Evolutionary conservation across 2,113 vertebrate species (phyloP), one percentile per base, ranked within the genome.

Genomic region (Nestor notabilis): DNA sequence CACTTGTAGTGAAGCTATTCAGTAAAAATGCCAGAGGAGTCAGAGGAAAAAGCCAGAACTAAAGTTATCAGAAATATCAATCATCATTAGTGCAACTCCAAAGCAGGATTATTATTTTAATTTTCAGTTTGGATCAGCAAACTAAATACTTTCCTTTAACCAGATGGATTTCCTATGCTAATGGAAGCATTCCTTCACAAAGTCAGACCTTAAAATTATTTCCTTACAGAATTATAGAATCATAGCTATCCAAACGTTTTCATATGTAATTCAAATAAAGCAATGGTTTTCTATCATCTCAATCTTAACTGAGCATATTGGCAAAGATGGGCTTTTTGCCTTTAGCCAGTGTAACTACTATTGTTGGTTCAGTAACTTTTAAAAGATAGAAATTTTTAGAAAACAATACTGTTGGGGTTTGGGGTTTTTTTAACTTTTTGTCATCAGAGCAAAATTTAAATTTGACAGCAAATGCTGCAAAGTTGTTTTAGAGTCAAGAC

Each of bases 301-400:
- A n/a, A 1, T 90, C 3, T 72, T 65, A 68, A 55, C 8, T 25
- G 10, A 70, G 6, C 1, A 0, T 24, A 78, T 10, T 44, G 11
- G 28, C 61, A 19, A 68, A 61, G 16, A 24, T 41, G 19, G 25
- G 5, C 0, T 39, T 95, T 94, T 56, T 50, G 11, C 15, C 18
- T 60, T 66, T 69, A 78, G 7, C 5, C 15, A 41, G 7, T 50
- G 23, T 58, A 68, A 31, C 13, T 66, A 58, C 29, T 5, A 28
- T 35, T 70, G 7, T 14, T 46, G 19, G 7, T 77, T 41, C 41
- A 52, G 5, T 37, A 61, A 75, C 37, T 53, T 43, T 44, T 68
- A 47, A 70, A 86, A 71, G 2, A 72, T 66, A 70, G 0, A 71
- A 61, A 44, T 58, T 71, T 13, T 20, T 10, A 39, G 21, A 21